Evolutionary conservation across 2,797 vertebrate species (phyloP), one percentile per base, ranked within the genome.

Genomic region (Phyllotis vaccarum): DNA sequence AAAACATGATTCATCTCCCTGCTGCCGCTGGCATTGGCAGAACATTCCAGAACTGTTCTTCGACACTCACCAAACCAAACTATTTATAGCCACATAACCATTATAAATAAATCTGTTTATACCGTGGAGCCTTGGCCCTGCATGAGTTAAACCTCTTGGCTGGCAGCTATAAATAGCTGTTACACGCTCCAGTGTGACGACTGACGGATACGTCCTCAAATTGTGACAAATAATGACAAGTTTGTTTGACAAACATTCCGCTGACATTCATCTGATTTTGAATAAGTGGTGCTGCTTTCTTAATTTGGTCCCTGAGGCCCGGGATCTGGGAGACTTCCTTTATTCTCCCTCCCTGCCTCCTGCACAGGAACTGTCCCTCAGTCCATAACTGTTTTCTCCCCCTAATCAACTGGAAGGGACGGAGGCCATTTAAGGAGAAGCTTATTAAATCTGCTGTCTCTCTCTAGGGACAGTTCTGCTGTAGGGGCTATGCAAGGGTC

Each of bases 151-250:
- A 96, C 90, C 89, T 88, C 80, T 76, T 82, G 74, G 68, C 91
- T 96, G 97, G 89, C 95, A 95, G 95, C 96, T 98, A 97, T 97
- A 97, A 97, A 97, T 97, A 97, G 95, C 96, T 79, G 95, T 93
- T 96, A 90, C 86, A 92, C 2, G 46, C 91, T 88, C 66, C 60
- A 97, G 96, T 96, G 96, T 97, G 96, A 94, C 92, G 91, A 94
- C 91, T 97, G 96, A 96, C 96, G 95, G 83, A 93, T 97, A 95
- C 89, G 96, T 97, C 97, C 97, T 96, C 96, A 97, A 97, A 97
- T 96, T 96, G 96, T 97, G 97, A 98, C 97, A 97, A 98, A 97
- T 96, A 97, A 97, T 98, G 97, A 97, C 96, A 98, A 97, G 93
- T 98, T 95, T 97, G 97, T 97, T 97, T 97, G 97, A 98, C 97